A percentile compares a stretch with the other conserved stretches of the same genome.
Conservation (phyloP, 2,113 vertebrate genomes). For the Archilochus colubris region DNA sequence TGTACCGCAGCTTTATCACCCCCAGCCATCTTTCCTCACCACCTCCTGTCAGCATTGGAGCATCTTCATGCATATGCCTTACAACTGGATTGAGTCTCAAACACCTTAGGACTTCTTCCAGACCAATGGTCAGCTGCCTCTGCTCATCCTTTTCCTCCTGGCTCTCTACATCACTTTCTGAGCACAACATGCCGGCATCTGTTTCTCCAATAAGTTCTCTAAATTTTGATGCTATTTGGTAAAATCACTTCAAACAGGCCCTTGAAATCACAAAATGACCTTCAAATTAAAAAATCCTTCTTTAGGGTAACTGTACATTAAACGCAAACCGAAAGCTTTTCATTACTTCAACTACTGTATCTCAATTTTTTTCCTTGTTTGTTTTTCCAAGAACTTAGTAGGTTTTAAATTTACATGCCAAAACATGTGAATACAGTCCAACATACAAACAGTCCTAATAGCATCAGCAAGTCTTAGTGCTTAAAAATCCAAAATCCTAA, state of each 20-base stretch:
- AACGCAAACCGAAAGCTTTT: neutral
- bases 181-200: neutral
- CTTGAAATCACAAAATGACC: neutral
- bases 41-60: fast-evolving
- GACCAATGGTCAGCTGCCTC: neutral
- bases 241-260: neutral
- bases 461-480: neutral
- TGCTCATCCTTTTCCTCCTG: neutral
- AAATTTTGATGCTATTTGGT: fast-evolving
- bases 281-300: neutral
- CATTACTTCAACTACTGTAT: neutral
- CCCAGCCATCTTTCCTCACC: neutral
- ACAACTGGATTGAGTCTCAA: fast-evolving
- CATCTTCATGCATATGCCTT: neutral
- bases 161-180: neutral
- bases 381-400: neutral
- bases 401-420: neutral
- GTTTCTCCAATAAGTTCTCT: neutral
- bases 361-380: neutral
- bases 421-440: neutral
- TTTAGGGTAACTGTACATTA: neutral
- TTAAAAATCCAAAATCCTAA: neutral
- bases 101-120: neutral
- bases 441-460: neutral
- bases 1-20: too few species aligned